A percentile compares a stretch with the other conserved stretches of the same genome.
Evolutionary conservation across 2,113 vertebrate species (phyloP).

Genomic region (Zosterops lateralis): DNA sequence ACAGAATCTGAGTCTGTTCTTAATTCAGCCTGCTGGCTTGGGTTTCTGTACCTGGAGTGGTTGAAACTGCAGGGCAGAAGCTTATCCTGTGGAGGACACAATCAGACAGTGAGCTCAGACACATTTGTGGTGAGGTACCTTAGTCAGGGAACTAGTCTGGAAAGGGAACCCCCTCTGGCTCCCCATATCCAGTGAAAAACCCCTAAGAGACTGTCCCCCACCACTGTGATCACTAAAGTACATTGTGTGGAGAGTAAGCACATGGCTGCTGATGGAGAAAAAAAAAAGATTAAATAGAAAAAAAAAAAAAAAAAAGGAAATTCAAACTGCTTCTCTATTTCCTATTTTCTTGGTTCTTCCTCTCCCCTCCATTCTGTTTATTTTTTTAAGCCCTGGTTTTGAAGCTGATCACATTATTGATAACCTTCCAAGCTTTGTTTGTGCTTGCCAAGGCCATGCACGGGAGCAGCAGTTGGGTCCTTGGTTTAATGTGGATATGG

Average conservation of each 20-base stretch:
- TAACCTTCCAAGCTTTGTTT: not conserved
- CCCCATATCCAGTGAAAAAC: not conserved
- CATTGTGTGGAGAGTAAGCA: not conserved
- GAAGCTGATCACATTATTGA: not conserved
- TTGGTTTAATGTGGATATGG: not conserved
- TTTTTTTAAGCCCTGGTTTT: not conserved
- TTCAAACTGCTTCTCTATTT: not conserved
- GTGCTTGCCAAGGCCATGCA: not conserved
- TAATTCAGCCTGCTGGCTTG: not conserved
- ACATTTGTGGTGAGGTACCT: not conserved
- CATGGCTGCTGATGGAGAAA: not conserved
- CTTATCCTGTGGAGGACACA: not conserved
- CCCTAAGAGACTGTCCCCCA: not conserved
- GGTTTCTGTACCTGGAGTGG: not conserved
- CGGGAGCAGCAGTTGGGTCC: not conserved
- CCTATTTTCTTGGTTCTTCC: not conserved
- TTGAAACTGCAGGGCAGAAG: not conserved
- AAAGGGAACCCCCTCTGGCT: not conserved
- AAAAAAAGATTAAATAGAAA: not conserved
- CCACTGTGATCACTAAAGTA: not conserved
- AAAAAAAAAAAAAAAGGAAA: not conserved
- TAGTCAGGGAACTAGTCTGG: not conserved
- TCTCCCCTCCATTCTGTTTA: not conserved
- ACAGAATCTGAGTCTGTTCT: not conserved
- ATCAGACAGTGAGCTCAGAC: not conserved